Conservation (phyloP, 2,888 invertebrate genomes). For the Phengaris arion region DNA sequence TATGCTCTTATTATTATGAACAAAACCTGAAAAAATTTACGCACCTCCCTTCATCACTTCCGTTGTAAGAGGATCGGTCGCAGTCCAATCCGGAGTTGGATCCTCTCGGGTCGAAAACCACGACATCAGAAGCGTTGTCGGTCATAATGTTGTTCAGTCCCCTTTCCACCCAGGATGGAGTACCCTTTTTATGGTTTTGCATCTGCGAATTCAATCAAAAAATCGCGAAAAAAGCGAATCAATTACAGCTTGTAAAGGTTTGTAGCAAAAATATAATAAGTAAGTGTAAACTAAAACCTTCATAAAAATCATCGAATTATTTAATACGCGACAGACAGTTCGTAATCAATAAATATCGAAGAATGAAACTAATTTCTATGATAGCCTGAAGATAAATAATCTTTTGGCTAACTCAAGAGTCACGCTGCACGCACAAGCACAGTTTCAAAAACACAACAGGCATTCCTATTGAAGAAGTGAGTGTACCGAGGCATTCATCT, state of each 20-base stretch:
- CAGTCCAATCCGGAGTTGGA: constrained; percentile 68
- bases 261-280: too few relatives aligned
- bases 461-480: too few relatives aligned
- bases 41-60: constrained; percentile 73
- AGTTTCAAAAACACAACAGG: neutral
- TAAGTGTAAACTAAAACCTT: too few relatives aligned
- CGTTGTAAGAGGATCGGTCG: constrained; percentile 69
- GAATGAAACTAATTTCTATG: neutral
- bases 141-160: constrained; percentile 78
- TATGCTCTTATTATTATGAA: neutral
- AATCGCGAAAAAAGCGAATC: too few relatives aligned
- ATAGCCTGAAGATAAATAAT: neutral
- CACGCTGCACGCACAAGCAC: neutral
- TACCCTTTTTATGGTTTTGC: constrained; percentile 73
- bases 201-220: too few relatives aligned
- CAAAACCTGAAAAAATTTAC: constrained; percentile 5
- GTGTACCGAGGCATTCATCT: too few relatives aligned
- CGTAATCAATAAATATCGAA: neutral
- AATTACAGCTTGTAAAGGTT: neutral
- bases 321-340: neutral
- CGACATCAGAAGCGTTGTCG: constrained; percentile 68
- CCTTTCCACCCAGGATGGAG: constrained; percentile 79
- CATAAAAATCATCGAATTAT: neutral
- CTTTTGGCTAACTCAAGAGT: neutral
- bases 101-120: constrained; percentile 79